Evolutionary conservation across 2,113 vertebrate genomes (phyloP).

Genomic region (Otocyon megalotis): DNA sequence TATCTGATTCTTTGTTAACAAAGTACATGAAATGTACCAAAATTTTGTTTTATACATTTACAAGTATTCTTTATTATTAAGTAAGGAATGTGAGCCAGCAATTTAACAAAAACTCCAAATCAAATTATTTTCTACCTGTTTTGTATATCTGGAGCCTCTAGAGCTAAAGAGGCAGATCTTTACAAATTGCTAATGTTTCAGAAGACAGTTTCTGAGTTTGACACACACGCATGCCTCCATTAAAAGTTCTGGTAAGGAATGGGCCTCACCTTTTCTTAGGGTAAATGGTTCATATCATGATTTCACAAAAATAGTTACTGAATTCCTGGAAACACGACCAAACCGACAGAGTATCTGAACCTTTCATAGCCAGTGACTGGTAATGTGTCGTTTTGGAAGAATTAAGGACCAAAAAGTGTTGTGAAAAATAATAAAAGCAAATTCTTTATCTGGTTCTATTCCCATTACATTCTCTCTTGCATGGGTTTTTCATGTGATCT

Average conservation of each 20-base stretch:
- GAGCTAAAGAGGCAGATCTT: background rate
- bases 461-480: background rate
- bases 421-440: background rate
- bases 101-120: constrained; percentile 7
- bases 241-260: background rate
- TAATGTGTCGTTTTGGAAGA: background rate
- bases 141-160: background rate
- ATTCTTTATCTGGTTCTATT: background rate
- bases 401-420: background rate
- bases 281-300: background rate
- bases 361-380: background rate
- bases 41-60: background rate
- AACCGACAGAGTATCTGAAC: background rate
- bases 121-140: constrained; percentile 18
- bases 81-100: background rate
- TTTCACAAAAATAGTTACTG: background rate
- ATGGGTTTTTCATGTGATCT: background rate
- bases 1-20: constrained; percentile 6
- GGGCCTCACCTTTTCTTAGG: background rate
- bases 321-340: background rate
- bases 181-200: background rate
- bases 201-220: background rate
- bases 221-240: background rate
- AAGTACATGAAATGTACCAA: background rate
- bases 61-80: background rate